phyloP scores from a whole-genome alignment of 1,140 invertebrate genomes.

The Acyrthosiphon pisum region DNA sequence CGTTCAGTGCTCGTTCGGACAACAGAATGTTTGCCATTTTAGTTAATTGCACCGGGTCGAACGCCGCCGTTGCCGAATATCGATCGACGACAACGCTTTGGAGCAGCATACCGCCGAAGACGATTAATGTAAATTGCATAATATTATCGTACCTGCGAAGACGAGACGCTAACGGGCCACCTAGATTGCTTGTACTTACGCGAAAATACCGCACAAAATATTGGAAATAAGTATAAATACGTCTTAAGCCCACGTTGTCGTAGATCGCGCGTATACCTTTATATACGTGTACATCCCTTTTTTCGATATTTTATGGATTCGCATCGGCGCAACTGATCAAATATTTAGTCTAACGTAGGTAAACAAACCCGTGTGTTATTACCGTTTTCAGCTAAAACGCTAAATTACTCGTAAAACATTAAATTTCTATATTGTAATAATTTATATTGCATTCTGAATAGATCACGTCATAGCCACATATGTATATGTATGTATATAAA shows the following conservation, averaged over 20 bases:
- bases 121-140: not conserved
- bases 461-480: too few relatives aligned
- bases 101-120: not conserved
- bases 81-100: not conserved
- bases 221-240: not conserved
- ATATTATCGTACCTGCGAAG: not conserved
- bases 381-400: not conserved
- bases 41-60: not conserved
- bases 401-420: not conserved
- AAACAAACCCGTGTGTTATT: not conserved
- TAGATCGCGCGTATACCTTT: not conserved
- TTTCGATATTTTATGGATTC: not conserved
- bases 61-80: not conserved
- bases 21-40: not conserved
- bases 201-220: not conserved
- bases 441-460: too few relatives aligned
- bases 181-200: not conserved
- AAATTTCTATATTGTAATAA: not conserved
- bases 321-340: slow-evolving; percentile 14
- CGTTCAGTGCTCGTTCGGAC: not conserved
- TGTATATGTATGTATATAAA: too few relatives aligned
- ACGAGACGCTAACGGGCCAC: not conserved
- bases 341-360: not conserved
- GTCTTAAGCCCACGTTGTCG: not conserved
- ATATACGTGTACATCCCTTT: not conserved